Conservation (phyloP, 2,113 vertebrate genomes). For the Limanda limanda region DNA sequence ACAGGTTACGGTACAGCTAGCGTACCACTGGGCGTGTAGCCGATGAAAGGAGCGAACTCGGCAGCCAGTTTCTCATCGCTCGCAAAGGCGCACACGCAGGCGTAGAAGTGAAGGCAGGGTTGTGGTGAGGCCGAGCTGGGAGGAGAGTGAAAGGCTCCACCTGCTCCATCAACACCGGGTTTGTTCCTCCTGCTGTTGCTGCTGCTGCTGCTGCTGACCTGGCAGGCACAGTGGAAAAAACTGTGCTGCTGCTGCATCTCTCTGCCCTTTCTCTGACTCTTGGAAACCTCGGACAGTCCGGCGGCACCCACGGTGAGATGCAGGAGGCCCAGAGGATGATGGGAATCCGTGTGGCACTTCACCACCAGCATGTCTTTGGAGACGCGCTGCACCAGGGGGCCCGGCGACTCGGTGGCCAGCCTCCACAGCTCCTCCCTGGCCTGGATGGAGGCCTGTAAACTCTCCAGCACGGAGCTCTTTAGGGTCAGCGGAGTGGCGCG, state of each 20-base stretch:
- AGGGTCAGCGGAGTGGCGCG: conserved; percentile 87
- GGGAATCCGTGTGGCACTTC: conserved; percentile 85
- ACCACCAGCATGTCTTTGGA: conserved; percentile 87
- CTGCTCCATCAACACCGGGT: not conserved
- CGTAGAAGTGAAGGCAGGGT: conserved; percentile 92
- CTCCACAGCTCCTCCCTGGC: conserved; percentile 90
- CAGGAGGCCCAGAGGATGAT: conserved; percentile 88
- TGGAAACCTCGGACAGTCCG: not conserved
- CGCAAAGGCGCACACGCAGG: conserved; percentile 91
- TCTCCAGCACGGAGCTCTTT: conserved; percentile 88
- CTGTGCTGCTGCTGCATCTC: conserved; percentile 27
- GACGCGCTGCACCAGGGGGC: conserved; percentile 90
- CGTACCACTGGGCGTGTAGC: conserved; percentile 80
- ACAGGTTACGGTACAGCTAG: not conserved
- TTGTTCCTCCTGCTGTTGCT: conserved; percentile 24
- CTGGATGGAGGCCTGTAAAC: conserved; percentile 78
- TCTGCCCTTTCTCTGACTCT: conserved; percentile 60
- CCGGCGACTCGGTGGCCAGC: conserved; percentile 87
- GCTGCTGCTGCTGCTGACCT: conserved; percentile 19
- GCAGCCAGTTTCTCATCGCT: conserved; percentile 89
- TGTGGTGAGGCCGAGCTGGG: conserved; percentile 11
- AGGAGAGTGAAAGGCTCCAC: not conserved
- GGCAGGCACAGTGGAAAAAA: conserved; percentile 74
- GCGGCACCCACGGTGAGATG: conserved; percentile 84
- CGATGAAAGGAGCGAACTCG: conserved; percentile 90